Conservation (phyloP, 2,888 invertebrate genomes). For the Volucella bombylans region DNA sequence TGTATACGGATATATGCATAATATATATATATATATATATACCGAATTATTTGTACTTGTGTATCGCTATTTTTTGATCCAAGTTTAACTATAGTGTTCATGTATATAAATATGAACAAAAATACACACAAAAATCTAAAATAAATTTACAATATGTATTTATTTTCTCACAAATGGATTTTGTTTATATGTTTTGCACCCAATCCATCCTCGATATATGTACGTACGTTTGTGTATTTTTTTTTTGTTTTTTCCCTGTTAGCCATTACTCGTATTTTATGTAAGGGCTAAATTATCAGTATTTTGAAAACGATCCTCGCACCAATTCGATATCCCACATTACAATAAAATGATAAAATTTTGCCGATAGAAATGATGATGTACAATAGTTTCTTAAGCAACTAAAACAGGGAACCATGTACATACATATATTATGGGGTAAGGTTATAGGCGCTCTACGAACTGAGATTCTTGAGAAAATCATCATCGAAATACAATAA, state of each 20-base stretch:
- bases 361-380: slow-evolving; percentile 22
- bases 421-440: not conserved
- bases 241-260: not conserved
- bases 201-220: not conserved
- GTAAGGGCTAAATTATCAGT: too few relatives aligned
- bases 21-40: slow-evolving; percentile 8
- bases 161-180: slow-evolving; percentile 49
- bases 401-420: not conserved
- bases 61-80: slow-evolving; percentile 29
- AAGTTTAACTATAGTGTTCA: slow-evolving; percentile 22
- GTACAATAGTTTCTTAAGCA: slow-evolving; percentile 16
- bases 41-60: slow-evolving; percentile 8
- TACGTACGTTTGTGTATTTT: slow-evolving; percentile 12
- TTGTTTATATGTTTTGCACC: slow-evolving; percentile 73
- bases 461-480: too few relatives aligned
- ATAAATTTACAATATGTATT: slow-evolving; percentile 75
- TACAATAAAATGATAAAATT: not conserved
- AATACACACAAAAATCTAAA: slow-evolving; percentile 73
- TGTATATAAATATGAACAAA: slow-evolving; percentile 8
- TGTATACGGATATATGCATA: slow-evolving; percentile 13
- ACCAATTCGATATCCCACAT: too few relatives aligned
- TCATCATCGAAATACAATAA: too few relatives aligned
- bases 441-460: too few relatives aligned
- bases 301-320: too few relatives aligned
- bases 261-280: too few relatives aligned